Evolutionary conservation across 64 coral and sea anemone species (phyloP), one percentile per base, ranked within the genome.

Genomic region (Acropora yongei): DNA sequence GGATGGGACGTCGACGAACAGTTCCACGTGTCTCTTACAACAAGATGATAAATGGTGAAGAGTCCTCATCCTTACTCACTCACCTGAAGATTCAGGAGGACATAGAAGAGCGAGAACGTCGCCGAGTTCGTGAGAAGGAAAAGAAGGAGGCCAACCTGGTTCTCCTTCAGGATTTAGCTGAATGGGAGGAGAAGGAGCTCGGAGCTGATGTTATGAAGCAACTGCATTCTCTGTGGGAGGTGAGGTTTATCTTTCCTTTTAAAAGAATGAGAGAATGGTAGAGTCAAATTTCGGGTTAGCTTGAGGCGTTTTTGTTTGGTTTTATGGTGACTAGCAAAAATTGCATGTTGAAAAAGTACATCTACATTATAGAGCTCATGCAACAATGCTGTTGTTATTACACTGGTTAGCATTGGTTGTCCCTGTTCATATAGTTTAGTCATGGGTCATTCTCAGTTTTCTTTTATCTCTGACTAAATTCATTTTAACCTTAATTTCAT

Each of bases 151-250:
- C 97, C 8, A 99, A 99, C 50, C 81, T 96, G 47, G 97, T 95
- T 49, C 57, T 99, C 47, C 84, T 99, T 44, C 94, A 94, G 55
- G 97, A 99, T 71, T 89, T 99, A 41, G 73, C 76, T n/a, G 97
- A 96, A 41, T 99, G 97, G 97, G 97, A 99, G 68, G 84, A 93
- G 47, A 86, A 90, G 8, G 87, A 95, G 18, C 58, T 98, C 16
- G 88, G 78, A 40, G 9, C 47, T 48, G 66, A 96, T 17, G 44
- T 86, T 39, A 49, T 96, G 14, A 91, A 93, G 51, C 76, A 94
- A 39, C 80, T 99, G 14, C 91, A 93, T 13, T 93, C 94, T 9
- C 93, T 99, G 94, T 99, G 97, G 97, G 97, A 99, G 94, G 96
- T 95, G 20, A 69, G 58, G 2, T 49, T 44, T 40, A 8, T 55